Conservation (phyloP, 2,113 vertebrate genomes). For the Lophius piscatorius region DNA sequence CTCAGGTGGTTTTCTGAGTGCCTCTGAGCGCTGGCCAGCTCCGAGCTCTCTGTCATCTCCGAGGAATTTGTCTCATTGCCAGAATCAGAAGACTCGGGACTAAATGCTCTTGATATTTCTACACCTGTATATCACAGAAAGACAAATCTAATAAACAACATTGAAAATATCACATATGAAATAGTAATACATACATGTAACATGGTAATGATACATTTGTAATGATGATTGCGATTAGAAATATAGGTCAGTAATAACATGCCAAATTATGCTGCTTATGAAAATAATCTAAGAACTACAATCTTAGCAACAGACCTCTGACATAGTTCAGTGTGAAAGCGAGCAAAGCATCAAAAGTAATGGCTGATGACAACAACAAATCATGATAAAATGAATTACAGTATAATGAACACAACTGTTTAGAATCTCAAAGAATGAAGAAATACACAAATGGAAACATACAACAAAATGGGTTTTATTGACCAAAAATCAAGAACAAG, state of each 20-base stretch:
- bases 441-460: conserved; percentile 77
- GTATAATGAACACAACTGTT: conserved; percentile 34
- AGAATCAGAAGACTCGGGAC: conserved; percentile 98
- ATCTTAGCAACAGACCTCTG: conserved; percentile 7
- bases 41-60: conserved; percentile 98
- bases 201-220: conserved; percentile 1
- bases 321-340: conserved; percentile 35
- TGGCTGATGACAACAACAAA: conserved; percentile 37
- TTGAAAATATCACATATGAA: conserved; percentile 66
- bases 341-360: conserved; percentile 41
- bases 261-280: too few species aligned
- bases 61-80: conserved; percentile 99
- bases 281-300: too few species aligned
- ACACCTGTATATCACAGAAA: conserved; percentile 95
- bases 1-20: conserved; percentile 89
- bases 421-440: conserved; percentile 61
- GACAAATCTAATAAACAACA: conserved; percentile 85
- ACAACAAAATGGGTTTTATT: conserved; percentile 79
- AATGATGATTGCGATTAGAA: background rate
- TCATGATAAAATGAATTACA: conserved; percentile 41
- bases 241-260: too few species aligned
- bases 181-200: conserved; percentile 58
- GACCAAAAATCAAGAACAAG: conserved; percentile 71
- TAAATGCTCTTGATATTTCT: conserved; percentile 97
- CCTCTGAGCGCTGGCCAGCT: conserved; percentile 92